Percentiles rank a stretch among this genome's conserved stretches.
Evolutionary conservation across 1,140 invertebrate genomes (phyloP).

Genomic region (Lepeophtheirus salmonis): DNA sequence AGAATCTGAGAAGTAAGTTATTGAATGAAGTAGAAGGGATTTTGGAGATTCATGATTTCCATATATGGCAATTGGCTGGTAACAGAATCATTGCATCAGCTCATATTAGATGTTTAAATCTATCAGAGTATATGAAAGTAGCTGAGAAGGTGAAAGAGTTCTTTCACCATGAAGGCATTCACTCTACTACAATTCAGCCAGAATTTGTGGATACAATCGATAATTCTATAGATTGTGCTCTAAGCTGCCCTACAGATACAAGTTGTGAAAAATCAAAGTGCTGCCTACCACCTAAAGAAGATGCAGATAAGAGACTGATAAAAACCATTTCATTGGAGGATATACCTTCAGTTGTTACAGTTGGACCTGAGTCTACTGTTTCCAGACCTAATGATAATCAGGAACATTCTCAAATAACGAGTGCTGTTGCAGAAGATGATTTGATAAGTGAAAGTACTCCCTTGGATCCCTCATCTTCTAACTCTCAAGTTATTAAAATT

Average conservation of each 20-base stretch:
- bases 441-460: too few relatives aligned
- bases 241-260: background rate
- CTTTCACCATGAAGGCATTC: conserved; percentile 78
- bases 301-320: background rate
- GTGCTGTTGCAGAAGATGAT: too few relatives aligned
- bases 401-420: too few relatives aligned
- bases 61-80: conserved; percentile 79
- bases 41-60: conserved; percentile 77
- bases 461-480: too few relatives aligned
- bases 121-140: conserved; percentile 28
- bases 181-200: conserved; percentile 79
- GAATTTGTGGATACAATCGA: conserved; percentile 59
- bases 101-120: conserved; percentile 48
- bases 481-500: too few relatives aligned
- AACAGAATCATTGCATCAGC: conserved; percentile 81
- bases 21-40: conserved; percentile 70
- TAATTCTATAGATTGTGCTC: conserved; percentile 11
- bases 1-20: conserved; percentile 40
- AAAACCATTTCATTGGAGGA: background rate
- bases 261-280: conserved; percentile 9
- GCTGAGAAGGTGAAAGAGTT: conserved; percentile 86
- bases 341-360: background rate
- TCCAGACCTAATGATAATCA: too few relatives aligned
- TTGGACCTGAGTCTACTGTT: too few relatives aligned
- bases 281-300: conserved; percentile 2